Evolutionary conservation across 2,888 invertebrate genomes (phyloP).

Genomic region (Lydus trimaculatus): DNA sequence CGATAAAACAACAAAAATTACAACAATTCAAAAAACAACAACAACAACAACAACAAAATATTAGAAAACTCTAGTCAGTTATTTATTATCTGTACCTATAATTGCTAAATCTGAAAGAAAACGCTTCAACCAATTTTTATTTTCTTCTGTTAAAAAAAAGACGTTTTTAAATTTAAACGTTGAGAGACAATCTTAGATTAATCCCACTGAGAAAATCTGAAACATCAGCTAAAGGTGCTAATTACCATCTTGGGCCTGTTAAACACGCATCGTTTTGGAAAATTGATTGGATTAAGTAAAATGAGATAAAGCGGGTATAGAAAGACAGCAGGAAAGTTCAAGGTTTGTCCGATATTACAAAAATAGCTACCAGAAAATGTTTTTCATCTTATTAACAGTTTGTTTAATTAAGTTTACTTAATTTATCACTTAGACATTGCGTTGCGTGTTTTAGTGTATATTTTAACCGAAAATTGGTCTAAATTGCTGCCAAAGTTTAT

Average conservation of each 20-base stretch:
- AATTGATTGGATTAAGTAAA: not conserved
- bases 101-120: not conserved
- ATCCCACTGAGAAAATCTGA: not conserved
- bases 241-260: not conserved
- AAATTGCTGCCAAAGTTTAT: conserved; percentile 15
- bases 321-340: no score
- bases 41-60: conserved; percentile 20
- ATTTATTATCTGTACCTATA: not conserved
- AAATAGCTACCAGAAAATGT: no score
- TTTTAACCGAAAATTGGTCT: not conserved
- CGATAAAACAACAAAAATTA: conserved; percentile 38
- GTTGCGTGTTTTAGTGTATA: not conserved
- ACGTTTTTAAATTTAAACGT: no score
- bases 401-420: not conserved
- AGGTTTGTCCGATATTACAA: no score
- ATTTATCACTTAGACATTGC: not conserved
- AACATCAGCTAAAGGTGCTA: not conserved
- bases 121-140: not conserved
- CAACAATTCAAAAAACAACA: conserved; percentile 23
- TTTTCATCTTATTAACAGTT: no score
- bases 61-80: conserved; percentile 16
- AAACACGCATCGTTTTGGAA: not conserved
- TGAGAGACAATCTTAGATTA: not conserved
- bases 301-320: no score
- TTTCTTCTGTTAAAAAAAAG: no score